These are phyloP conservation scores for Procambarus virginalis DNA, from an alignment of 1,140 invertebrate genomes.

Conservation along the genomic window DNA sequence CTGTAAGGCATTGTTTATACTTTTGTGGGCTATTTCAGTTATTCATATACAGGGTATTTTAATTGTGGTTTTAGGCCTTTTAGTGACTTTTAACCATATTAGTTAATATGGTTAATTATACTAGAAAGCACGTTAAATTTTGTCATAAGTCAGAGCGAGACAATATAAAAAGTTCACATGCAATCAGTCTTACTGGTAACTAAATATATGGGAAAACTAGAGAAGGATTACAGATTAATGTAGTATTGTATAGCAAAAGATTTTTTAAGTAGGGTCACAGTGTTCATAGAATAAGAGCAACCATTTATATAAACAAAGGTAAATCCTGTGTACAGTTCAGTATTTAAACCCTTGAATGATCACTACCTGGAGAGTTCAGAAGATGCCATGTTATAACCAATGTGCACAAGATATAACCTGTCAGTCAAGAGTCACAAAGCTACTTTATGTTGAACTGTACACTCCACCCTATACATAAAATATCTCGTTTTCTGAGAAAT, in stretches of 20 bases:
- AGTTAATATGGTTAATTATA: no score
- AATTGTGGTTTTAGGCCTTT: no score
- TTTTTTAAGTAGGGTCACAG: neutral
- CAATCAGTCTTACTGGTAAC: neutral
- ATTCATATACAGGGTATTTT: no score
- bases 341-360: neutral
- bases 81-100: no score
- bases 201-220: neutral
- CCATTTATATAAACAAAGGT: neutral
- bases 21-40: no score
- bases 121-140: neutral
- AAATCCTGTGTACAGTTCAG: neutral
- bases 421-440: no score
- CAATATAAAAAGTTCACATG: neutral
- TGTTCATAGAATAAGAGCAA: neutral
- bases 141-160: neutral
- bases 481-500: no score
- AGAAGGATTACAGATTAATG: neutral
- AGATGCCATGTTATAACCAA: neutral
- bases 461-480: no score
- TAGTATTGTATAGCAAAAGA: neutral
- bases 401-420: neutral
- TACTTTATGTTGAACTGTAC: no score
- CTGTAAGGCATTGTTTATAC: no score
- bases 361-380: neutral